Base-by-base conservation (phyloP, 2,888 invertebrate species). In the Nemapogon koenigi region DNA sequence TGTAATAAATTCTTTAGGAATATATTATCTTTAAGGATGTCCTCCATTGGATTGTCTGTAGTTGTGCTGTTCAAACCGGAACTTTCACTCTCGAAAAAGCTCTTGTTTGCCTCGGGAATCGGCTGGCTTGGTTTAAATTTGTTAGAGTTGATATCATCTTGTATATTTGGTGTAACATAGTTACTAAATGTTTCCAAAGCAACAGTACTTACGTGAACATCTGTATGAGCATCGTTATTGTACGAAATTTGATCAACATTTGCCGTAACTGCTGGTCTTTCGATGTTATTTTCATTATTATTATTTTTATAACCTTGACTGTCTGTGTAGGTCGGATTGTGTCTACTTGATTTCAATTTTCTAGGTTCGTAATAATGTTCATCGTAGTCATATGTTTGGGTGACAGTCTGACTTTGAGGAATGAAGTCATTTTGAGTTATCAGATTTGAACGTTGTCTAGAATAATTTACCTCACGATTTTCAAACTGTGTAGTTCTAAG, bases 1-100 rank as follows among this genome's bases (percentile, higher is more conserved):
- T n/a, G n/a, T n/a, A 68, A 51, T 28, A 75, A 39, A 44, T 63
- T 65, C 51, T 62, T 70, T 13, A 78, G 48, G 46, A 76, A 78
- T 36, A 75, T 59, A 39, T 78, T 78, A 2, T 62, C 58, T 44
- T 56, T 52, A 17, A 78, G 48, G 13, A 60, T 51, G 15, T 64
- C 55, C 48, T 60, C 53, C 13, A 59, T 46, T 16, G 38, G 53
- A 13, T 41, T 40, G 45, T 58, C 57, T 10, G 57, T 54, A n/a
- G 57, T 55, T 6, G 50, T 49, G 3, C 44, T 47, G 29, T 14
- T 29, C 11, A n/a, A 15, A 13, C 10, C 16, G 13, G 6, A 16
- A 14, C 8, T 6, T n/a, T n/a, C n/a, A n/a, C n/a, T n/a, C n/a
- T n/a, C n/a, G n/a, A n/a, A n/a, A n/a, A n/a, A n/a, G n/a, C n/a